Evolutionary conservation across 2,888 invertebrate genomes (phyloP), one percentile per base, ranked within the genome.

Genomic region (Leucoptera coffeella): DNA sequence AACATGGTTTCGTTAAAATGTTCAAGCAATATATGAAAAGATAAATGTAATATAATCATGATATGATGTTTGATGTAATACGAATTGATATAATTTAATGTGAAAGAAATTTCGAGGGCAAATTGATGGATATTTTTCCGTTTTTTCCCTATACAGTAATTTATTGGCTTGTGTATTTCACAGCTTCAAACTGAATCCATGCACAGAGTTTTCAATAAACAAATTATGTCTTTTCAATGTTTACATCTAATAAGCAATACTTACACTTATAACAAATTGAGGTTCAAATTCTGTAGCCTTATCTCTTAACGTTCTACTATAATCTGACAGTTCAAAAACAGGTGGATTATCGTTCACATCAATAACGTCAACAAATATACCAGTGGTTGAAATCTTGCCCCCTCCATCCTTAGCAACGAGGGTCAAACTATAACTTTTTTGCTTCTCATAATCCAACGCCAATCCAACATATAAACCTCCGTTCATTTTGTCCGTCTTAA

Each of bases 371-470:
- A 88, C 73, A 26, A 79, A 76, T 19, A 87, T 59, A 48, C 83
- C 83, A 0, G 80, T 78, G 14, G 82, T 78, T 0, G 82, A 75
- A 9, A 81, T 74, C 36, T 77, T 75, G 0, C 83, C 85, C 0
- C 90, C 89, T 1, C 87, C 87, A 45, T 92, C 91, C 33, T 74
- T 77, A 0, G 89, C 91, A 33, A 85, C 83, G 27, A 87, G 72
- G 1, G 85, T 86, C 29, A 91, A 52, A 30, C 85, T 85, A 36
- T 85, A 91, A 30, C 82, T 82, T 38, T 82, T 83, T 38, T 87
- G 85, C 8, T 74, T 75, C 46, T 92, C 91, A 42, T 85, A 85
- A 45, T 92, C 88, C 23, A 91, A 52, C 4, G 54, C 41, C 33
- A 75, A 74, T 0, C 72, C 71, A 1, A 88, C 77, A 31, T 69